phyloP scores from a whole-genome alignment of 2,888 invertebrate genomes.

The Homarus gammarus region DNA sequence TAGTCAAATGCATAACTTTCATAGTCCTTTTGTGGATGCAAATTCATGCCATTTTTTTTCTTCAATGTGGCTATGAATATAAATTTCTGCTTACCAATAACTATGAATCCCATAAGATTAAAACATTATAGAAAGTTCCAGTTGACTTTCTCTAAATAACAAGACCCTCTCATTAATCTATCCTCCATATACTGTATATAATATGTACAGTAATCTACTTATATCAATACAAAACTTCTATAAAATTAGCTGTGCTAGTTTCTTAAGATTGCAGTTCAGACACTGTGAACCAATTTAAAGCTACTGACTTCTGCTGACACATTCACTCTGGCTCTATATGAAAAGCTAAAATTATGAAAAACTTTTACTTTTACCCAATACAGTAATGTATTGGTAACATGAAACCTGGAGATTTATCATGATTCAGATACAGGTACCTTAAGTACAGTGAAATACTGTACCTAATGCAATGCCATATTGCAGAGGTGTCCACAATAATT shows the following conservation, averaged over 20 bases:
- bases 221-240: conserved; percentile 3
- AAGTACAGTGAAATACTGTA: neutral
- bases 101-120: neutral
- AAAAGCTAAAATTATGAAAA: neutral
- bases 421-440: too few species aligned
- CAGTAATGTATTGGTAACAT: neutral
- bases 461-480: neutral
- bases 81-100: neutral
- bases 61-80: neutral
- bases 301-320: neutral
- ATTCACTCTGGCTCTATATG: neutral
- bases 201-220: neutral
- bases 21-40: neutral
- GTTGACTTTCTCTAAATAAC: neutral
- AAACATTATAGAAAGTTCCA: neutral
- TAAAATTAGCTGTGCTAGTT: conserved; percentile 4
- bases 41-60: neutral
- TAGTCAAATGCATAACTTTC: neutral
- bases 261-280: conserved; percentile 1
- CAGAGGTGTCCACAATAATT: neutral
- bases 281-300: conserved; percentile 10
- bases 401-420: neutral
- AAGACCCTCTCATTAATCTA: neutral
- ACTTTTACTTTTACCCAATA: neutral
- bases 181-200: neutral